Percentiles rank a stretch among this genome's conserved stretches.
phyloP scores from a whole-genome alignment of 1,140 invertebrate genomes.

The Ceratitis capitata region DNA sequence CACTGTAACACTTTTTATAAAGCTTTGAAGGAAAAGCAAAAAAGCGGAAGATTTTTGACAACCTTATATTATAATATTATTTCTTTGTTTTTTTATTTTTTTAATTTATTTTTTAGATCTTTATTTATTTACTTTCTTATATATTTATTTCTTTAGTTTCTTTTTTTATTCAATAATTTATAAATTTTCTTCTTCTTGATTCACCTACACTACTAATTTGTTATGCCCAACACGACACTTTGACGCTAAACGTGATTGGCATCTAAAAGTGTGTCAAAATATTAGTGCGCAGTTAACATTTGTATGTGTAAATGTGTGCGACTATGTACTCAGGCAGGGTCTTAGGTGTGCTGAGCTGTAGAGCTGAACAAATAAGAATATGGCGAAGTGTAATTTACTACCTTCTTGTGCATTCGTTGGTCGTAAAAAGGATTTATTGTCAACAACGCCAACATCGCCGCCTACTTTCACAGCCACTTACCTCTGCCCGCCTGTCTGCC shows the following conservation, averaged over 20 bases:
- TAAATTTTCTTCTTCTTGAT: too few relatives aligned
- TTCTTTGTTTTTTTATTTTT: too few relatives aligned
- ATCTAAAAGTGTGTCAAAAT: background rate
- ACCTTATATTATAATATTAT: too few relatives aligned
- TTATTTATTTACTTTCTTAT: background rate
- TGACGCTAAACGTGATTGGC: background rate
- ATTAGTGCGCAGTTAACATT: background rate
- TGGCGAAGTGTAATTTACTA: background rate
- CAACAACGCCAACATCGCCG: background rate
- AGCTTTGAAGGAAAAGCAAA: too few relatives aligned
- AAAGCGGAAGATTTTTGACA: too few relatives aligned
- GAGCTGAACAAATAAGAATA: background rate
- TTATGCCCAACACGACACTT: conserved; percentile 3
- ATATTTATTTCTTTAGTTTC: background rate
- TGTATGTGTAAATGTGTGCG: background rate
- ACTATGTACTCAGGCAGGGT: background rate
- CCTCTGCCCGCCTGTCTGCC: background rate
- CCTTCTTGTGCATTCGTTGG: conserved; percentile 6
- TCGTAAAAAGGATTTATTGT: conserved; percentile 3
- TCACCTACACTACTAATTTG: background rate
- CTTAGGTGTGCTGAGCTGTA: background rate
- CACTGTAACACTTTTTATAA: too few relatives aligned
- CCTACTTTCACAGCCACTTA: background rate
- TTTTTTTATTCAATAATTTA: too few relatives aligned
- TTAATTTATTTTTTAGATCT: background rate